Percentiles rank a stretch among this genome's conserved stretches.
Conservation (phyloP, 2,888 invertebrate genomes). For the Eilema sororculum region DNA sequence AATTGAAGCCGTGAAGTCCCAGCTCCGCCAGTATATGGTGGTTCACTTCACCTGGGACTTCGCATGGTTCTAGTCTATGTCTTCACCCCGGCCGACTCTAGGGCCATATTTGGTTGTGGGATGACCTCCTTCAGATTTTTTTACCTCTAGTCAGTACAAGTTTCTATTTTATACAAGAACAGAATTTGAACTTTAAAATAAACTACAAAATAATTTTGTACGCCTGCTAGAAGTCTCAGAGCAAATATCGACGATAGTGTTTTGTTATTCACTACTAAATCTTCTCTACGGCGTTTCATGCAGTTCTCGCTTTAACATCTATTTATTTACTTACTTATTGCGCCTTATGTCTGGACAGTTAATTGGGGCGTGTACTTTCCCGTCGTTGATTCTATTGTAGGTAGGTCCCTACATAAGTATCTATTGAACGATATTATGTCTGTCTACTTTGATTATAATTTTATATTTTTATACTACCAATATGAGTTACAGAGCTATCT, state of each 20-base stretch:
- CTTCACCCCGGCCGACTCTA: no score
- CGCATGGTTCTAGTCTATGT: no score
- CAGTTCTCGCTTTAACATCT: neutral
- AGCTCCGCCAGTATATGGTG: no score
- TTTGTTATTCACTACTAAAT: neutral
- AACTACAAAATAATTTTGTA: neutral
- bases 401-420: neutral
- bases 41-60: no score
- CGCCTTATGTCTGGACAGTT: neutral
- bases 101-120: no score
- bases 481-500: neutral
- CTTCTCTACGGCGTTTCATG: no score
- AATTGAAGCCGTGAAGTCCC: no score
- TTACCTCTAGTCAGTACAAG: no score
- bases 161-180: no score
- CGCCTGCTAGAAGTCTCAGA: neutral
- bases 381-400: neutral
- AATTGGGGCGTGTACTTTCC: neutral
- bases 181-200: no score
- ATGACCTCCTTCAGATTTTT: no score
- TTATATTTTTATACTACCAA: neutral
- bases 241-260: neutral
- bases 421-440: neutral
- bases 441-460: no score
- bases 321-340: neutral